Evolutionary conservation across 2,113 vertebrate species (phyloP).

Genomic region (Seriola dumerili): DNA sequence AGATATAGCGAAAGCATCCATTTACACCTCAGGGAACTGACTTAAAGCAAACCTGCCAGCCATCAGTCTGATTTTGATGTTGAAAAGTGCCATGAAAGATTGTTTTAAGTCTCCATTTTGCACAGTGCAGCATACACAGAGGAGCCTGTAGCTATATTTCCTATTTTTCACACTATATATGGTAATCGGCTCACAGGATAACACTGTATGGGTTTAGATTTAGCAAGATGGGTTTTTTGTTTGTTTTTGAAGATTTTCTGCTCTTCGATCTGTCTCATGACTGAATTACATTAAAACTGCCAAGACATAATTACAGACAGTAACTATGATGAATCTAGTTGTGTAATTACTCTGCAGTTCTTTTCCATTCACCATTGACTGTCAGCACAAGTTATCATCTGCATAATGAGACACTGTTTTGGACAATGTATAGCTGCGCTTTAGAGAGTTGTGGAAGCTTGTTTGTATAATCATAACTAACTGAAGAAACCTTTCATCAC

Average conservation of each 20-base stretch:
- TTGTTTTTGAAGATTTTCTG: neutral
- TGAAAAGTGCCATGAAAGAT: conserved; percentile 7
- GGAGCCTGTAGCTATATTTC: neutral
- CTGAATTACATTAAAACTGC: conserved; percentile 57
- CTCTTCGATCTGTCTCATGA: conserved; percentile 37
- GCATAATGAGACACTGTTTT: conserved; percentile 82
- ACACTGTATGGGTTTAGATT: neutral
- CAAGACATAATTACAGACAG: conserved; percentile 84
- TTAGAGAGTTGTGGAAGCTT: conserved; percentile 74
- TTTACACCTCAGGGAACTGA: conserved; percentile 1
- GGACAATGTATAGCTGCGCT: conserved; percentile 77
- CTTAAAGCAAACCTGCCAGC: neutral
- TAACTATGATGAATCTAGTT: conserved; percentile 89
- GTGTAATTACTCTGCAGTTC: conserved; percentile 87
- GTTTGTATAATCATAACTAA: conserved; percentile 34
- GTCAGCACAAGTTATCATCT: conserved; percentile 89
- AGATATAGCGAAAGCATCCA: neutral
- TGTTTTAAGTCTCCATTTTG: conserved; percentile 11
- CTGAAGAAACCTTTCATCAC: conserved; percentile 1
- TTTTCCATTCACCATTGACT: conserved; percentile 88
- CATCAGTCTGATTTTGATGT: conserved; percentile 22
- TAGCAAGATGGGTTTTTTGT: neutral
- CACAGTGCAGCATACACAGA: neutral
- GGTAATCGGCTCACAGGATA: neutral
- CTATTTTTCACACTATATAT: conserved; percentile 2